Base-by-base conservation (phyloP, 2,113 vertebrate species). In the Meleagris gallopavo region DNA sequence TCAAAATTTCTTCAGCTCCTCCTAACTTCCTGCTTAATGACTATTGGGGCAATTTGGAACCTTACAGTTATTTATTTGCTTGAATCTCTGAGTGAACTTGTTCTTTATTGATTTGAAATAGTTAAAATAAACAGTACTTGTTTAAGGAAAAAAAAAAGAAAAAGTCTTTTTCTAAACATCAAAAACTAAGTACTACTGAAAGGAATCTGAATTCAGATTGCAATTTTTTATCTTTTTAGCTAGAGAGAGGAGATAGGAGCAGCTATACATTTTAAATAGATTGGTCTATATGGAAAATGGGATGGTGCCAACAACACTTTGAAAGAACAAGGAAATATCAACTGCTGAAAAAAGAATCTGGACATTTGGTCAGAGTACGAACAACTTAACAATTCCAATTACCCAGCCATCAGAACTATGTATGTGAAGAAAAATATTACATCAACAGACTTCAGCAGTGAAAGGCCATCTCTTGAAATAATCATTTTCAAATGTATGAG, bases 301-400 rank as follows among this genome's bases (percentile, higher is more conserved):
- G 85, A 76, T 83, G 22, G 60, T 12, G 24, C 54, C 65, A 50
- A 87, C 29, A 45, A 69, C n/a, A 72, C 27, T 88, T 90, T 87
- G 81, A 93, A 92, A 92, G n/a, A 61, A 88, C 86, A 79, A 92
- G 27, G 60, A 64, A 13, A 13, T 72, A 89, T 83, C 72, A 71
- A 61, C 80, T 93, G 54, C 46, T 89, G 86, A 62, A 87, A 78
- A 61, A 55, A 41, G 91, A 87, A 58, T 36, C 86, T 62, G 38
- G 78, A 67, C 65, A 57, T 91, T 84, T 92, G 32, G 76, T 62
- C 30, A 70, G 61, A 85, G n/a, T 74, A 61, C 60, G 73, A 65
- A 85, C 38, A 91, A 61, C 60, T 96, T 96, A 73, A 57, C 9
- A 45, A 21, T 91, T 89, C 11, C 46, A 41, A 72, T 71, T 69